phyloP scores from a whole-genome alignment of 2,797 vertebrate genomes.

The Tiaroga cobitis region DNA sequence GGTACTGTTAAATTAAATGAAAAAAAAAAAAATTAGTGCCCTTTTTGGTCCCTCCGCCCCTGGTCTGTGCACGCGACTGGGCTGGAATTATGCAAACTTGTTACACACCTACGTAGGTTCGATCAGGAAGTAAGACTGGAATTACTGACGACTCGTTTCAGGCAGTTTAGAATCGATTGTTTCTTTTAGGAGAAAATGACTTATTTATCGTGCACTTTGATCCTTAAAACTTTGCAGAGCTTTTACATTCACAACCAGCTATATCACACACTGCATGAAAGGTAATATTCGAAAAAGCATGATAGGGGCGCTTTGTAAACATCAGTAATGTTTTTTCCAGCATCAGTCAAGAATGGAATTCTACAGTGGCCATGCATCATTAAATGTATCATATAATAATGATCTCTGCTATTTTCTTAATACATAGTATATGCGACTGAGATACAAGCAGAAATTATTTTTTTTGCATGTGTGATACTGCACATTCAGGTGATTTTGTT shows the following conservation, averaged over 20 bases:
- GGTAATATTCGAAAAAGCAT: neutral
- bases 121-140: neutral
- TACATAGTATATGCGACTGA: neutral
- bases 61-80: too few relatives aligned
- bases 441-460: neutral
- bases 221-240: neutral
- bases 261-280: neutral
- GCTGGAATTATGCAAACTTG: neutral
- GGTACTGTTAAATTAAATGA: too few relatives aligned
- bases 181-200: neutral
- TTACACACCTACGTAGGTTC: neutral
- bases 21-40: too few relatives aligned
- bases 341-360: neutral
- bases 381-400: neutral
- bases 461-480: neutral
- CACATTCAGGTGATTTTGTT: slow-evolving; percentile 49
- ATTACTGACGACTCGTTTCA: neutral
- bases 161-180: neutral
- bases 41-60: too few relatives aligned
- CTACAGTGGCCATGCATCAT: neutral
- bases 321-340: neutral
- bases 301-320: neutral
- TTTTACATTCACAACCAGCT: neutral
- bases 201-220: neutral
- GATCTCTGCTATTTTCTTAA: neutral